A percentile compares a stretch with the other conserved stretches of the same genome.
These are phyloP conservation scores for Schizopygopsis malacanthus DNA, from an alignment of 2,797 vertebrate genomes.

Conservation along the genomic window DNA sequence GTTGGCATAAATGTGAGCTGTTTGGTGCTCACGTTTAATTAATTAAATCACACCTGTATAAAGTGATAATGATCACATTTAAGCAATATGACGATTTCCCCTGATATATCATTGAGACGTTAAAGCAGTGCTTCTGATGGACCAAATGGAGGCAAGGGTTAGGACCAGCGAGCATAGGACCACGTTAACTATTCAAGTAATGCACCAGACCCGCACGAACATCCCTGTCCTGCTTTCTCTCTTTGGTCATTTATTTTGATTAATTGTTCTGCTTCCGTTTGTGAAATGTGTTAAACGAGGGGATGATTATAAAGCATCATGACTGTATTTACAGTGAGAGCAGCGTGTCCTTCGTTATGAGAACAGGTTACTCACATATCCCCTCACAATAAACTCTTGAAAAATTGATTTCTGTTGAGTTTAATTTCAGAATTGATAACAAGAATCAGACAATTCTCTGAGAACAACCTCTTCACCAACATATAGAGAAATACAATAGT, in stretches of 20 bases:
- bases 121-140: too few relatives aligned
- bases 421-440: not conserved
- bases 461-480: not conserved
- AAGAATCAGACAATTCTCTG: not conserved
- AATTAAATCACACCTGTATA: too few relatives aligned
- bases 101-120: too few relatives aligned
- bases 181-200: too few relatives aligned
- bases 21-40: too few relatives aligned
- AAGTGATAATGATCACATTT: too few relatives aligned
- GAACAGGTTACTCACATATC: not conserved
- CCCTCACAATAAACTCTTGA: not conserved
- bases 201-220: too few relatives aligned
- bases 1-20: too few relatives aligned
- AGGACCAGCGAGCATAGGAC: too few relatives aligned
- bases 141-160: too few relatives aligned
- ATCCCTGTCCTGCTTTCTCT: too few relatives aligned
- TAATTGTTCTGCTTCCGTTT: not conserved
- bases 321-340: not conserved
- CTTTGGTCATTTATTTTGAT: not conserved
- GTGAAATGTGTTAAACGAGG: not conserved
- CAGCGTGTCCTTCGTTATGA: not conserved
- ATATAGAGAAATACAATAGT: not conserved
- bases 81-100: too few relatives aligned
- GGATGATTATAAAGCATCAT: not conserved
- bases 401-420: not conserved